These are phyloP conservation scores for Acomys russatus DNA, from an alignment of 2,797 vertebrate genomes.

Conservation along the genomic window DNA sequence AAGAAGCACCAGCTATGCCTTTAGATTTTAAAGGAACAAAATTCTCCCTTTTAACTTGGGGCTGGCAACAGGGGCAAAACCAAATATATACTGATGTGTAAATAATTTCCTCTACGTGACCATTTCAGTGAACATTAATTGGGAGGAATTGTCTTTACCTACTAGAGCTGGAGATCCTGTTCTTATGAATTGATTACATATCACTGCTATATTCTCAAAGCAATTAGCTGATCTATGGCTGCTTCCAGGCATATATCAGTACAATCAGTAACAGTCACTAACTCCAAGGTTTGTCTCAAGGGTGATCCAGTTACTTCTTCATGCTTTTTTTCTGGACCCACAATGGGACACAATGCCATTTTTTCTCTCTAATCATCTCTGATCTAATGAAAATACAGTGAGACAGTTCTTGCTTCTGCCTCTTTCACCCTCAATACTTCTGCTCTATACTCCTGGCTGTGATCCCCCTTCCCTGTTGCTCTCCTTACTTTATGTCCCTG, in stretches of 20 bases:
- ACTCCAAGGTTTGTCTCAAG: neutral
- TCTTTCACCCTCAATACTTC: neutral
- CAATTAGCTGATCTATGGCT: constrained; percentile 59
- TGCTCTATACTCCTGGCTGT: neutral
- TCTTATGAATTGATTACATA: constrained; percentile 63
- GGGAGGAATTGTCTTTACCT: constrained; percentile 74
- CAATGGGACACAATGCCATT: neutral
- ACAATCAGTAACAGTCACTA: neutral
- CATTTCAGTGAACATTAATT: constrained; percentile 74
- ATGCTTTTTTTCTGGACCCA: too few relatives aligned
- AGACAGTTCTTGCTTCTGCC: accelerated
- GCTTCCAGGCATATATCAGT: neutral
- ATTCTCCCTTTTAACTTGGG: constrained; percentile 17
- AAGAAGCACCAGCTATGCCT: neutral
- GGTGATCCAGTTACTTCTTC: neutral
- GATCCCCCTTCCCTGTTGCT: neutral
- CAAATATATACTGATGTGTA: constrained; percentile 74
- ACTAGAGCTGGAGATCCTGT: constrained; percentile 4
- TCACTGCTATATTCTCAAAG: constrained; percentile 45
- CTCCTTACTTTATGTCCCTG: neutral
- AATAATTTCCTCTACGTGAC: constrained; percentile 79
- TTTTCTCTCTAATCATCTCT: neutral
- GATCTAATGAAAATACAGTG: accelerated
- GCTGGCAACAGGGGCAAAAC: constrained; percentile 42
- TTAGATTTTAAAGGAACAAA: neutral